phyloP scores from a whole-genome alignment of 2,797 vertebrate species.

The Gallirallus australis region DNA sequence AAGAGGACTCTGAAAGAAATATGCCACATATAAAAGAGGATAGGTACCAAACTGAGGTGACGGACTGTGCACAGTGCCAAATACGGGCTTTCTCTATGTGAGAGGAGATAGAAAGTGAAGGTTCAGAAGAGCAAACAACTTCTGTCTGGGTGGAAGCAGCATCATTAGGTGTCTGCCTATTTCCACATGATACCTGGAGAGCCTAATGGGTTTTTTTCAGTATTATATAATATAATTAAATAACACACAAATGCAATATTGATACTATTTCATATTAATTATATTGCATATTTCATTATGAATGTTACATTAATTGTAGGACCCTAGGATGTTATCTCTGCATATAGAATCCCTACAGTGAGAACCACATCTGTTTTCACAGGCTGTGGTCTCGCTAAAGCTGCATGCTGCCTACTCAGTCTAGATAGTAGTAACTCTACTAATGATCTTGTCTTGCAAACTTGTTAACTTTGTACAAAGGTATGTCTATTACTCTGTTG shows the following conservation, averaged over 20 bases:
- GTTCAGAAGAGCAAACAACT: neutral
- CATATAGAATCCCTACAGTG: conserved; percentile 26
- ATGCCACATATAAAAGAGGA: neutral
- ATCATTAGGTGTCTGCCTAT: neutral
- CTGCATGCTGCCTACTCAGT: conserved; percentile 23
- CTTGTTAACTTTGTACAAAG: neutral
- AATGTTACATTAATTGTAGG: conserved; percentile 4
- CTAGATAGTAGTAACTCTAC: conserved; percentile 1
- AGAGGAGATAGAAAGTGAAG: neutral
- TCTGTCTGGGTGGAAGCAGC: neutral
- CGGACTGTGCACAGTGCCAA: neutral
- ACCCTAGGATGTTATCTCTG: conserved; percentile 9
- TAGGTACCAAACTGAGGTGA: neutral
- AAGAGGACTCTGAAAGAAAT: neutral
- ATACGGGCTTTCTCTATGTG: neutral
- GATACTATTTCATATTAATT: neutral
- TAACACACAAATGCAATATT: neutral
- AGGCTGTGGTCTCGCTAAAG: conserved; percentile 21
- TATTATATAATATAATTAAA: neutral
- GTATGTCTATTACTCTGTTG: conserved; percentile 5
- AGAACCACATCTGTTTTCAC: conserved; percentile 22
- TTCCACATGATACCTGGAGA: neutral
- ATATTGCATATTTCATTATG: neutral
- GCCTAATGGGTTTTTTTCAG: neutral
- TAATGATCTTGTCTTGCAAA: conserved; percentile 35